phyloP scores from a whole-genome alignment of 1,140 invertebrate genomes.

The Drosophila orena region DNA sequence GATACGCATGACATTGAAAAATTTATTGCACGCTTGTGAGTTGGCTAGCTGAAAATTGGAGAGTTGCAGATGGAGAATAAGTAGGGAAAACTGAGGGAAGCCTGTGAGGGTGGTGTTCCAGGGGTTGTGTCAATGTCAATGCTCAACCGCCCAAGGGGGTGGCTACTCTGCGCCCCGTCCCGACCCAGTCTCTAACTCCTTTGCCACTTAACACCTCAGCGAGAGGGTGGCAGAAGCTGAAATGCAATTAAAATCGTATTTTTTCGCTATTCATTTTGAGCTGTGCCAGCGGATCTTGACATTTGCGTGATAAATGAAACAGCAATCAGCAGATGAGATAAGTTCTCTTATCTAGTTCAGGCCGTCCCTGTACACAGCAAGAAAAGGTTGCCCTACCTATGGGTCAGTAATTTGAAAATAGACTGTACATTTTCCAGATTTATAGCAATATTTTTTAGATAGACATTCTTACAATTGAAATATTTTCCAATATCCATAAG shows the following conservation, averaged over 20 bases:
- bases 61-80: slow-evolving; percentile 5
- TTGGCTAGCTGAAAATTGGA: slow-evolving; percentile 59
- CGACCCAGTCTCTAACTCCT: slow-evolving; percentile 1
- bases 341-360: slow-evolving; percentile 30
- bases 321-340: slow-evolving; percentile 66
- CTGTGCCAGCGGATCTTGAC: slow-evolving; percentile 68
- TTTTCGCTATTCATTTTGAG: slow-evolving; percentile 64
- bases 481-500: background rate
- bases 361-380: background rate
- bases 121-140: slow-evolving; percentile 79
- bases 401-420: background rate
- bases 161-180: background rate
- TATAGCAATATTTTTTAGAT: background rate
- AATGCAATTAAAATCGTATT: slow-evolving; percentile 75
- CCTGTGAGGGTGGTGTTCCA: slow-evolving; percentile 26
- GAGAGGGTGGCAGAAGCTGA: slow-evolving; percentile 41
- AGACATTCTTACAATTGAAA: too few relatives aligned
- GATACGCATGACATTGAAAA: slow-evolving; percentile 82
- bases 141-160: slow-evolving; percentile 21
- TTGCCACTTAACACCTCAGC: slow-evolving; percentile 63
- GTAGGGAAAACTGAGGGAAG: background rate
- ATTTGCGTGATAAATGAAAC: slow-evolving; percentile 73
- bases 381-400: background rate
- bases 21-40: slow-evolving; percentile 81
- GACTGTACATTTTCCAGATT: background rate